Evolutionary conservation across 2,113 vertebrate genomes (phyloP).

Genomic region (Lophura nycthemera): DNA sequence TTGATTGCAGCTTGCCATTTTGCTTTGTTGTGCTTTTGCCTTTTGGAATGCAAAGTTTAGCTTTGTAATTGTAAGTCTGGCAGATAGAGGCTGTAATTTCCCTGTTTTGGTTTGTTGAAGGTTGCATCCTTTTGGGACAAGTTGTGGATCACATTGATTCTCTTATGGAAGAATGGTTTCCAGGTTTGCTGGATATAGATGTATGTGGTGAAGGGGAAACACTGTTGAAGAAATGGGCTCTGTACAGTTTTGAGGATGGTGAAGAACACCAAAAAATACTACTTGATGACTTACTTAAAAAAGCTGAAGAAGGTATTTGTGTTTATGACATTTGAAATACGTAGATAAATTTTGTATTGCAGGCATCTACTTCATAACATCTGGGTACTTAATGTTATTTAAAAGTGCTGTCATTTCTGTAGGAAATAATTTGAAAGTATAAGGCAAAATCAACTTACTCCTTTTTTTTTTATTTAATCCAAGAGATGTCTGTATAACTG

Average conservation of each 20-base stretch:
- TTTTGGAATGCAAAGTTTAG: background rate
- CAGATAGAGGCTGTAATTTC: background rate
- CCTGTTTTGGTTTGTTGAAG: slow-evolving; percentile 70
- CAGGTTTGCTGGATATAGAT: slow-evolving; percentile 91
- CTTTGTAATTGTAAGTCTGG: background rate
- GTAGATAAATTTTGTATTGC: background rate
- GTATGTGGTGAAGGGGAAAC: slow-evolving; percentile 92
- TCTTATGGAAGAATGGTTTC: slow-evolving; percentile 97
- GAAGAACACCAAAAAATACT: slow-evolving; percentile 88
- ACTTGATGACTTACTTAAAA: slow-evolving; percentile 89
- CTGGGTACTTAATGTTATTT: background rate
- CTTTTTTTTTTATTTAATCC: background rate
- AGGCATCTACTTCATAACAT: background rate
- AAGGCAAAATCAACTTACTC: background rate
- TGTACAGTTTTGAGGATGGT: slow-evolving; percentile 91
- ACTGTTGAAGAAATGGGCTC: slow-evolving; percentile 93
- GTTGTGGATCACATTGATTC: slow-evolving; percentile 97
- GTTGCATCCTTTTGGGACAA: slow-evolving; percentile 91
- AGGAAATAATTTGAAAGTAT: background rate
- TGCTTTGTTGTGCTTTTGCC: slow-evolving; percentile 39
- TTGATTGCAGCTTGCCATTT: slow-evolving; percentile 38
- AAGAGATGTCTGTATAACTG: background rate
- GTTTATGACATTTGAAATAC: background rate
- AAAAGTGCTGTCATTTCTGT: background rate
- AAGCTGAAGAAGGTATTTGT: slow-evolving; percentile 84